Percentiles rank a stretch among this genome's conserved stretches.
Conservation (phyloP, 2,888 invertebrate genomes). For the Bugula neritina region DNA sequence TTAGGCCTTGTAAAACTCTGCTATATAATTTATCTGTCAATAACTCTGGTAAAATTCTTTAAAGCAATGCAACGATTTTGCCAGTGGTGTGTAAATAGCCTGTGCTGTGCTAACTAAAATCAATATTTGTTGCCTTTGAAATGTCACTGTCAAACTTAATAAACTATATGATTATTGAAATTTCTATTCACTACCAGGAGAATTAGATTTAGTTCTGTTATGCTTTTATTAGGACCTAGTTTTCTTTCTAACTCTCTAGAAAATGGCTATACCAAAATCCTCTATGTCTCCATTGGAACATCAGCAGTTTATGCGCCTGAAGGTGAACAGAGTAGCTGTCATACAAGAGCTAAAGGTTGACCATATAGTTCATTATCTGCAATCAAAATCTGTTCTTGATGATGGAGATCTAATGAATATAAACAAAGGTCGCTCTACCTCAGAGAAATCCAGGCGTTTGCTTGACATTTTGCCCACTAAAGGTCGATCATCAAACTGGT, state of each 20-base stretch:
- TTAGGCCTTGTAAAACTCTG: too few relatives aligned
- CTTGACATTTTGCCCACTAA: slow-evolving; percentile 43
- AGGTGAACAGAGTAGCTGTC: slow-evolving; percentile 44
- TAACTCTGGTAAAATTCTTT: too few relatives aligned
- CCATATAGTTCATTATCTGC: slow-evolving; percentile 37
- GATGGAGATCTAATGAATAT: slow-evolving; percentile 38
- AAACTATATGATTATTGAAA: too few relatives aligned
- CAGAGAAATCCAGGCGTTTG: slow-evolving; percentile 38
- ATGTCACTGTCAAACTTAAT: too few relatives aligned
- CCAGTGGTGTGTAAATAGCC: too few relatives aligned
- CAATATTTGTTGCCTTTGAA: too few relatives aligned
- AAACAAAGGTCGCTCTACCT: slow-evolving; percentile 36
- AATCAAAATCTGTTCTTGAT: slow-evolving; percentile 36
- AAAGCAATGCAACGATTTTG: too few relatives aligned
- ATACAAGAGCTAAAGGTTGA: slow-evolving; percentile 45
- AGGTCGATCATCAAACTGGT: slow-evolving; percentile 42
- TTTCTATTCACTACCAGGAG: too few relatives aligned
- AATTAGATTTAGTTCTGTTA: too few relatives aligned
- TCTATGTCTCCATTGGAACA: slow-evolving; percentile 31
- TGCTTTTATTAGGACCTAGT: too few relatives aligned
- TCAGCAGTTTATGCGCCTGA: slow-evolving; percentile 44
- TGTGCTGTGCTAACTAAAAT: too few relatives aligned
- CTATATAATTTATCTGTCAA: too few relatives aligned
- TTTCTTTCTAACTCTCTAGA: neutral
- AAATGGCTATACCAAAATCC: neutral